Conservation (phyloP, 2,113 vertebrate species). For the Heptranchias perlo region DNA sequence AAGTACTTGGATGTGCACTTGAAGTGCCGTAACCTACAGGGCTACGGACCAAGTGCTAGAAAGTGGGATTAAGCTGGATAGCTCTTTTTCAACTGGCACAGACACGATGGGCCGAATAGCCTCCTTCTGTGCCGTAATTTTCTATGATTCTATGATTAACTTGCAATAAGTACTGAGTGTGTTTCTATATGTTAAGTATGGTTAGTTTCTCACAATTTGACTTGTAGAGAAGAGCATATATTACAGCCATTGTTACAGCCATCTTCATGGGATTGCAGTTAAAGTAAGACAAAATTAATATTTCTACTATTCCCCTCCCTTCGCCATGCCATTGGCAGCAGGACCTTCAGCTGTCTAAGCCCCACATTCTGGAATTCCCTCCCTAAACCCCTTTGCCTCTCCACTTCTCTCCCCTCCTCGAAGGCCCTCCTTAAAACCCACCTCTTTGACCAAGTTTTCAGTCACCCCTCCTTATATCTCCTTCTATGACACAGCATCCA, state of each 20-base stretch:
- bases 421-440: no score
- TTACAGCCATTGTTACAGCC: background rate
- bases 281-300: background rate
- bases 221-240: background rate
- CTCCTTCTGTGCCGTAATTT: no score
- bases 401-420: no score
- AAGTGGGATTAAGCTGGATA: no score
- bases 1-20: no score
- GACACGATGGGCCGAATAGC: no score
- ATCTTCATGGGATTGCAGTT: background rate
- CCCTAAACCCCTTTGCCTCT: no score
- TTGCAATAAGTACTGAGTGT: background rate
- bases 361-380: background rate
- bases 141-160: no score
- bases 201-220: background rate
- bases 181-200: background rate
- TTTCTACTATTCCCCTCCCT: background rate
- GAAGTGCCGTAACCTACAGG: no score
- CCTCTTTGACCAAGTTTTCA: no score
- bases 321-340: background rate
- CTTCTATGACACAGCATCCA: background rate
- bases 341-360: background rate
- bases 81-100: no score
- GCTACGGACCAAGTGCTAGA: no score
- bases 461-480: background rate